A percentile compares a stretch with the other conserved stretches of the same genome.
These are phyloP conservation scores for Morbakka virulenta DNA, from an alignment of 30 jellyfish, hydroid and myxozoan species.

Conservation along the genomic window DNA sequence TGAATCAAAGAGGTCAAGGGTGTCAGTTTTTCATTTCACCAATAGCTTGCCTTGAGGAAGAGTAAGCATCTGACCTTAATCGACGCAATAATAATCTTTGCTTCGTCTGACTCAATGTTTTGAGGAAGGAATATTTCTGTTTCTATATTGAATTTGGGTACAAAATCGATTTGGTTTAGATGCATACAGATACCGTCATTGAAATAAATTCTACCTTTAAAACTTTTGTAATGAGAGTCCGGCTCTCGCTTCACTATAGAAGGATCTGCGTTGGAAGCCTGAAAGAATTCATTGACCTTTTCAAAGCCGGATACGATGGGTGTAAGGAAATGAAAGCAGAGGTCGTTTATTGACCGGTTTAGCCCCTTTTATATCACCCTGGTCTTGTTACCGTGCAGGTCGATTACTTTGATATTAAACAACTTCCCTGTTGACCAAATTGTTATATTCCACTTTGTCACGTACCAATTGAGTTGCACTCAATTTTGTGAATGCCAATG, in stretches of 20 bases:
- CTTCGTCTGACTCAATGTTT: too few relatives aligned
- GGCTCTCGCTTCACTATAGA: neutral
- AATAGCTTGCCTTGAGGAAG: too few relatives aligned
- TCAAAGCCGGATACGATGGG: too few relatives aligned
- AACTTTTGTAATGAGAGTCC: neutral
- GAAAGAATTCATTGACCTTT: neutral
- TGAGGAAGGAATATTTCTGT: too few relatives aligned
- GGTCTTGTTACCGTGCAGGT: neutral
- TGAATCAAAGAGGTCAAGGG: too few relatives aligned
- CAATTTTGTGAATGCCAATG: neutral
- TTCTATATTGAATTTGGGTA: neutral
- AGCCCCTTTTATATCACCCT: neutral
- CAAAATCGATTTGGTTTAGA: neutral
- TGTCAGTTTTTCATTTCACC: too few relatives aligned
- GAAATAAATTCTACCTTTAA: neutral
- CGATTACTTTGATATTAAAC: too few relatives aligned
- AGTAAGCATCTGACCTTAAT: too few relatives aligned
- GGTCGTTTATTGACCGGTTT: neutral
- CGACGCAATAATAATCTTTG: too few relatives aligned
- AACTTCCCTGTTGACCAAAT: neutral
- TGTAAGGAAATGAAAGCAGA: neutral
- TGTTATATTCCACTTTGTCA: neutral
- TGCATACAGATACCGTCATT: neutral
- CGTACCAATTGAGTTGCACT: neutral
- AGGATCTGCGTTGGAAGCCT: neutral